phyloP scores from a whole-genome alignment of 2,888 invertebrate species.

The Erebia palarica region DNA sequence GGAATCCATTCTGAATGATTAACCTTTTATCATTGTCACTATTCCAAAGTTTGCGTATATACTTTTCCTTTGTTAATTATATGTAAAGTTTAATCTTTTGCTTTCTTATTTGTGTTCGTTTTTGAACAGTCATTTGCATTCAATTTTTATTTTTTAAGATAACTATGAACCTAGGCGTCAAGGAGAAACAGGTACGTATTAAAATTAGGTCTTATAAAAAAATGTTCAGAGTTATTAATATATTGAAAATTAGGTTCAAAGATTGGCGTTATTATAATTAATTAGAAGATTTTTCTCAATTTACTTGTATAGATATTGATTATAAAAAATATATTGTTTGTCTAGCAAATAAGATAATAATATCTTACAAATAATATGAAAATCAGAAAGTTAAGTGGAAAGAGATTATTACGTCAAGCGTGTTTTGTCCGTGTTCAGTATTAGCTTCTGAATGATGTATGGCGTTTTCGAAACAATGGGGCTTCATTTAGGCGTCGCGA shows the following conservation, averaged over 20 bases:
- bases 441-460: background rate
- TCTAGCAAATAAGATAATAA: background rate
- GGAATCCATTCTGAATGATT: slow-evolving; percentile 61
- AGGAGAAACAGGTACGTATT: too few species aligned
- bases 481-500: slow-evolving; percentile 6
- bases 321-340: background rate
- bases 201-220: too few species aligned
- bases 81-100: background rate
- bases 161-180: too few species aligned
- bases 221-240: too few species aligned
- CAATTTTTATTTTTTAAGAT: background rate
- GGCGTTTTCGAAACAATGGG: slow-evolving; percentile 11
- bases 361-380: background rate
- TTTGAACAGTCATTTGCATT: background rate
- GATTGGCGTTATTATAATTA: too few species aligned
- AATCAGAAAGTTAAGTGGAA: background rate
- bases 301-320: too few species aligned
- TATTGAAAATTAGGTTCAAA: too few species aligned
- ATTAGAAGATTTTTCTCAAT: too few species aligned
- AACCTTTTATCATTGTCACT: slow-evolving; percentile 57
- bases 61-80: slow-evolving; percentile 10
- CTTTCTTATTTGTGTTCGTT: background rate
- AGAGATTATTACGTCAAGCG: background rate
- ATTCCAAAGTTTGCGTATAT: slow-evolving; percentile 43
- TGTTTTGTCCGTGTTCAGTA: background rate